A percentile compares a stretch with the other conserved stretches of the same genome.
phyloP scores from a whole-genome alignment of 2,113 vertebrate genomes.

The Sphyrna mokarran region DNA sequence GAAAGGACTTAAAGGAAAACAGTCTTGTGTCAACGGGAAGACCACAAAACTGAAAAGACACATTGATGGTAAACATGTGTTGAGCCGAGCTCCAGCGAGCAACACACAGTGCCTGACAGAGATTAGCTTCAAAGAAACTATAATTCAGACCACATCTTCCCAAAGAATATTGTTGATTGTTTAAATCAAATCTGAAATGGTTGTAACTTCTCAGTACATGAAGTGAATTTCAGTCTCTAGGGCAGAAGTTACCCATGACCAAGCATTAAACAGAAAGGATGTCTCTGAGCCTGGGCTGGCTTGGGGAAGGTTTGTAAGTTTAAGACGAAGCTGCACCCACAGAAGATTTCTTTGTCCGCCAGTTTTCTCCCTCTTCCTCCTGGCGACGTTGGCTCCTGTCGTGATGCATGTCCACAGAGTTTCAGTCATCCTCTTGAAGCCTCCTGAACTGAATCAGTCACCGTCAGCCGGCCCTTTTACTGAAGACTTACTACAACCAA shows the following conservation, averaged over 20 bases:
- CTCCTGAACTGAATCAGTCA: background rate
- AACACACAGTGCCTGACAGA: background rate
- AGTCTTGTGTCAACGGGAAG: background rate
- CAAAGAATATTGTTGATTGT: background rate
- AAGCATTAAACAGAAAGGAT: background rate
- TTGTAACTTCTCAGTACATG: background rate
- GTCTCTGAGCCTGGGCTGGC: background rate
- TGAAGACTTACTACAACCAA: background rate
- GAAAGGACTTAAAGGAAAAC: slow-evolving; percentile 19
- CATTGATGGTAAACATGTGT: slow-evolving; percentile 2
- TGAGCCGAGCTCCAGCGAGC: background rate
- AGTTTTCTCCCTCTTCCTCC: background rate
- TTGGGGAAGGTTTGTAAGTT: background rate
- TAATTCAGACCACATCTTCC: slow-evolving; percentile 2
- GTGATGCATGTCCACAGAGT: background rate
- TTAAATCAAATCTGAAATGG: background rate
- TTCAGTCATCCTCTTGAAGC: background rate
- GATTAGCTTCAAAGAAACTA: background rate
- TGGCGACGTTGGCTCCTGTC: background rate
- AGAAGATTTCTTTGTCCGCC: background rate
- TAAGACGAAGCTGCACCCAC: background rate
- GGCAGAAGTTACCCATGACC: background rate
- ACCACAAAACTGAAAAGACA: slow-evolving; percentile 20
- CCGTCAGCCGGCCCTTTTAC: background rate
- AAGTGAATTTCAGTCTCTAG: background rate